Base-by-base conservation (phyloP, 1,140 invertebrate genomes). In the Drosophila lacertosa region DNA sequence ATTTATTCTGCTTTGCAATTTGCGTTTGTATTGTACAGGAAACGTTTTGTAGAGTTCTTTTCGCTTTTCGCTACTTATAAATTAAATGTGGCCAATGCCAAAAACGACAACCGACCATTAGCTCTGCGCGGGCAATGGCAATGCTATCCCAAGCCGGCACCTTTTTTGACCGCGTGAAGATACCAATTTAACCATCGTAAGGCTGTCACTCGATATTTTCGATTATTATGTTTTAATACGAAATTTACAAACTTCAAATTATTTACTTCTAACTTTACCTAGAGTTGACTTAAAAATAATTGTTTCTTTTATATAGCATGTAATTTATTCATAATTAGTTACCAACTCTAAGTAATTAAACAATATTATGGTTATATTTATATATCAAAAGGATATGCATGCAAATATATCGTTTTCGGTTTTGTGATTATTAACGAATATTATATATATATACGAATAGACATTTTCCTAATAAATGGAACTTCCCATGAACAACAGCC, bases 111-210 rank as follows among this genome's bases (percentile, higher is more conserved):
- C 39, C 24, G 24, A 32, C 48, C 9, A 54, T 29, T 29, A 53
- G 13, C 59, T 44, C 72, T 81, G 77, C 77, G 77, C 77, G 77
- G 74, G 77, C 62, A 81, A 81, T 60, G 60, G 48, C 67, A 70
- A 64, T 45, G 33, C 76, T 45, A 57, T 37, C n/a, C 26, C 15
- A 78, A 76, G 77, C 77, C 77, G 72, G 77, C 37, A 45, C n/a
- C 1, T 45, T 48, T 39, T 44, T 40, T 69, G 11, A 37, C 32
- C 58, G 65, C 48, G 58, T 60, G n/a, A 57, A 29, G 15, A 24
- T 50, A 9, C 13, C 48, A 16, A 4, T n/a, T 13, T 7, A 47
- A 18, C 16, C n/a, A 48, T 54, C 33, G 22, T 10, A 53, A 63
- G 4, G 42, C 15, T 16, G 10, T 18, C 4, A 47, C 10, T 37